A percentile compares a stretch with the other conserved stretches of the same genome.
Conservation (phyloP, 2,888 invertebrate genomes). For the Drosophila nigricruria region DNA sequence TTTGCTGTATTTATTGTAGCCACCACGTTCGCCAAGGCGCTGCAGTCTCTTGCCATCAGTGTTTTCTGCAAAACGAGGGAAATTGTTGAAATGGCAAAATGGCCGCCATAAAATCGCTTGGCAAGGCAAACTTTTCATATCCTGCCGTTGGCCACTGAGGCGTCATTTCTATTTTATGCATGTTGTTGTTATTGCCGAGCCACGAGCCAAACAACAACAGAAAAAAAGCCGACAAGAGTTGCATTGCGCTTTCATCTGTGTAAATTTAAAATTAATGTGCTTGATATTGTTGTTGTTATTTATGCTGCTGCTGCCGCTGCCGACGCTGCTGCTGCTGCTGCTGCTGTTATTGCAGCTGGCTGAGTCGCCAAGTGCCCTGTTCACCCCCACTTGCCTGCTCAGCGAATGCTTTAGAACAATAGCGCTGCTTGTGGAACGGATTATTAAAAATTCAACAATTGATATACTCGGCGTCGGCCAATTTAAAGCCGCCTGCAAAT, state of each 20-base stretch:
- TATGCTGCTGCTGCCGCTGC: slow-evolving; percentile 16
- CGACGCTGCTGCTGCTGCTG: slow-evolving; percentile 21
- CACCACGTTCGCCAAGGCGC: slow-evolving; percentile 87
- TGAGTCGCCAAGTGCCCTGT: slow-evolving; percentile 47
- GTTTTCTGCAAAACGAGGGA: slow-evolving; percentile 82
- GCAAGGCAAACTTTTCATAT: slow-evolving; percentile 57
- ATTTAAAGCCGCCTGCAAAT: slow-evolving; percentile 50
- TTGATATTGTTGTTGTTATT: slow-evolving; percentile 26
- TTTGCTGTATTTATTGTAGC: slow-evolving; percentile 87
- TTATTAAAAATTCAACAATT: slow-evolving; percentile 69
- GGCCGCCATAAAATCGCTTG: slow-evolving; percentile 62
- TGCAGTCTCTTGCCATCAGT: slow-evolving; percentile 87
- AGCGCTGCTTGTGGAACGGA: slow-evolving; percentile 46
- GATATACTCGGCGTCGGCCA: slow-evolving; percentile 41
- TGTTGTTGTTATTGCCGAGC: slow-evolving; percentile 23
- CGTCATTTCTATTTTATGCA: slow-evolving; percentile 62
- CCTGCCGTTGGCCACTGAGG: slow-evolving; percentile 49
- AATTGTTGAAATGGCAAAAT: slow-evolving; percentile 43
- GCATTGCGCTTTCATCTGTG: slow-evolving; percentile 65
- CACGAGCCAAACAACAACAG: slow-evolving; percentile 7
- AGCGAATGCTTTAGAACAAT: slow-evolving; percentile 39
- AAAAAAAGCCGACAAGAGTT: slow-evolving; percentile 14
- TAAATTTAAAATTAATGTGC: slow-evolving; percentile 74
- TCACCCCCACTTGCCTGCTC: background rate
- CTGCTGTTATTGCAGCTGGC: slow-evolving; percentile 42